phyloP scores from a whole-genome alignment of 2,113 vertebrate species.

The Noctilio leporinus region DNA sequence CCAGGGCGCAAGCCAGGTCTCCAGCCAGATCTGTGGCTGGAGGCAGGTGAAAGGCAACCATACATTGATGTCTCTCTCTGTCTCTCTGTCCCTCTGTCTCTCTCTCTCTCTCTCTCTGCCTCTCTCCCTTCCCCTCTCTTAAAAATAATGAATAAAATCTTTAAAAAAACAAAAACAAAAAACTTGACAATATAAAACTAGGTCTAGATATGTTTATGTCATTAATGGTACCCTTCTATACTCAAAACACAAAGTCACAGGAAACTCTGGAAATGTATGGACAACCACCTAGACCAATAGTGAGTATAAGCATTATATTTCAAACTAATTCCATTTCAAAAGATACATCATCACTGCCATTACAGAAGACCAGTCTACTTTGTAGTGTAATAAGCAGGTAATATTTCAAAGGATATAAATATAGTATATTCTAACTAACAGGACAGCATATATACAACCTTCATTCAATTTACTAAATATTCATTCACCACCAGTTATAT shows the following conservation, averaged over 20 bases:
- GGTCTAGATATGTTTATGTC: not conserved
- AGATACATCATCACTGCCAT: not conserved
- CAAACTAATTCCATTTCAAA: conserved; percentile 6
- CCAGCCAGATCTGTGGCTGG: too few relatives aligned
- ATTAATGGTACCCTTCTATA: not conserved
- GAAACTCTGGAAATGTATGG: not conserved
- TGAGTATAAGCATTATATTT: not conserved
- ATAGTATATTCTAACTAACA: not conserved
- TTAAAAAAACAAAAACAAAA: too few relatives aligned
- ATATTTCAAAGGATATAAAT: not conserved
- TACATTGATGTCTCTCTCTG: too few relatives aligned
- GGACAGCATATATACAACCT: not conserved
- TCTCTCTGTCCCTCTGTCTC: too few relatives aligned
- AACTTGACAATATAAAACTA: not conserved
- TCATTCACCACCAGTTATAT: not conserved
- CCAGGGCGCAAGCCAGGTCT: too few relatives aligned
- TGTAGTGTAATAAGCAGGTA: not conserved
- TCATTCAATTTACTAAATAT: not conserved
- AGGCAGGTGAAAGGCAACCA: too few relatives aligned
- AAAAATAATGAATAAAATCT: too few relatives aligned
- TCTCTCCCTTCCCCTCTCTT: too few relatives aligned
- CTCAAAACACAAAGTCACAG: not conserved
- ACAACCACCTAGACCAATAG: not conserved
- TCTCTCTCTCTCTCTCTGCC: too few relatives aligned
- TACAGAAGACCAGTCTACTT: not conserved